phyloP scores from a whole-genome alignment of 2,797 vertebrate species.

The Salarias fasciatus region DNA sequence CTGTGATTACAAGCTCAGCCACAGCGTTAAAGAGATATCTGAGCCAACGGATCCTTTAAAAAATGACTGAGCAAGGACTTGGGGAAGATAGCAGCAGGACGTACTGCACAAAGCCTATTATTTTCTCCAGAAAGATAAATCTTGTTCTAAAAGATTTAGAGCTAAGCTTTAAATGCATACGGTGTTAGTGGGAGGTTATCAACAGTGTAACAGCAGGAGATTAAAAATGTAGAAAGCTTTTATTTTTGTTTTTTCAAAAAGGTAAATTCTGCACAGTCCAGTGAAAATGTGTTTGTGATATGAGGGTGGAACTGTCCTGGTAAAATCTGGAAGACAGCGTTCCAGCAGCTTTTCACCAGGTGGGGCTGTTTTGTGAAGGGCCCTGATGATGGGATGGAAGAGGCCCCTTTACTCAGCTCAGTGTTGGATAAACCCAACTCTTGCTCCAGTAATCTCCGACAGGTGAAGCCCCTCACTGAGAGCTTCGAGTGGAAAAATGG shows the following conservation, averaged over 20 bases:
- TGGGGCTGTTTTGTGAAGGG: not conserved
- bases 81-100: not conserved
- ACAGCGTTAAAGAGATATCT: constrained; percentile 6
- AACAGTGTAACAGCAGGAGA: too few species aligned
- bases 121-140: constrained; percentile 4
- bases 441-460: constrained; percentile 7
- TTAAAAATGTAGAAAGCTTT: too few species aligned
- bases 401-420: not conserved
- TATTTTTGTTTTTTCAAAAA: too few species aligned
- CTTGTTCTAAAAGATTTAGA: not conserved
- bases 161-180: not conserved
- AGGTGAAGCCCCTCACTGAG: constrained; percentile 3
- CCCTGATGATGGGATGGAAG: not conserved
- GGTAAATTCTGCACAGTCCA: too few species aligned
- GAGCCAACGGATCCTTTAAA: constrained; percentile 6
- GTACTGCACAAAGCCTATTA: constrained; percentile 4
- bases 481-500: not conserved
- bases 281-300: too few species aligned
- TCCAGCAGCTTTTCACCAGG: too few species aligned
- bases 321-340: too few species aligned
- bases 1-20: too few species aligned
- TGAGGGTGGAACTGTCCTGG: too few species aligned
- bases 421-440: not conserved
- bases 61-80: constrained; percentile 4
- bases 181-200: not conserved